Conservation (phyloP, 2,888 invertebrate species). For the Aleiodes leptofemur region DNA sequence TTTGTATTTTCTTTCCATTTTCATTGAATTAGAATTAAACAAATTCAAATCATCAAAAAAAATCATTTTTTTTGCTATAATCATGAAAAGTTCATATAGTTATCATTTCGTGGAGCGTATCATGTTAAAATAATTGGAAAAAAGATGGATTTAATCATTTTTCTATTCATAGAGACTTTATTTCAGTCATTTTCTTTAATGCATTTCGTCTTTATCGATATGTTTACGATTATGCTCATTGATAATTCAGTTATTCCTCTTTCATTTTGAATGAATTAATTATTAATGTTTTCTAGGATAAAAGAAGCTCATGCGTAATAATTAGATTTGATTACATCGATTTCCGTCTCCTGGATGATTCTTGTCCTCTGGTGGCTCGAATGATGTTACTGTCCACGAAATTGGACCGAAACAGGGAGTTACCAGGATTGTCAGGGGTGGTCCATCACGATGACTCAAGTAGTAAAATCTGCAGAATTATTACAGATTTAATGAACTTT, state of each 20-base stretch:
- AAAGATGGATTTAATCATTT: conserved; percentile 49
- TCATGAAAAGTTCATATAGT: no score
- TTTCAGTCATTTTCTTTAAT: conserved; percentile 35
- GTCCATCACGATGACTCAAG: conserved; percentile 71
- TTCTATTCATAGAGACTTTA: conserved; percentile 53
- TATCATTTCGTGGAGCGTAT: no score
- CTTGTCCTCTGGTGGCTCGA: conserved; percentile 69
- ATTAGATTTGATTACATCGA: conserved; percentile 59
- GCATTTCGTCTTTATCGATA: conserved; percentile 17
- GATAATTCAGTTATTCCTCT: conserved; percentile 43
- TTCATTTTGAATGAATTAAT: conserved; percentile 44
- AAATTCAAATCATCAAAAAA: no score
- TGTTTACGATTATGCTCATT: conserved; percentile 46
- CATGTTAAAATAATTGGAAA: not conserved
- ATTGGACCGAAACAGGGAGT: conserved; percentile 73
- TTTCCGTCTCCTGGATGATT: conserved; percentile 66
- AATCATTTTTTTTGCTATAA: no score
- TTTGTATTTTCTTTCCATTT: no score
- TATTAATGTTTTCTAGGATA: conserved; percentile 26
- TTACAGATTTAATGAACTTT: not conserved
- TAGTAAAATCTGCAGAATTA: conserved; percentile 71
- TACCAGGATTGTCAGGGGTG: conserved; percentile 71
- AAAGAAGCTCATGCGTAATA: conserved; percentile 9
- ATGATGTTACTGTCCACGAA: conserved; percentile 72
- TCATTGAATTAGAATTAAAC: no score